phyloP scores from a whole-genome alignment of 2,113 vertebrate species.

The Pollimyrus isidori region DNA sequence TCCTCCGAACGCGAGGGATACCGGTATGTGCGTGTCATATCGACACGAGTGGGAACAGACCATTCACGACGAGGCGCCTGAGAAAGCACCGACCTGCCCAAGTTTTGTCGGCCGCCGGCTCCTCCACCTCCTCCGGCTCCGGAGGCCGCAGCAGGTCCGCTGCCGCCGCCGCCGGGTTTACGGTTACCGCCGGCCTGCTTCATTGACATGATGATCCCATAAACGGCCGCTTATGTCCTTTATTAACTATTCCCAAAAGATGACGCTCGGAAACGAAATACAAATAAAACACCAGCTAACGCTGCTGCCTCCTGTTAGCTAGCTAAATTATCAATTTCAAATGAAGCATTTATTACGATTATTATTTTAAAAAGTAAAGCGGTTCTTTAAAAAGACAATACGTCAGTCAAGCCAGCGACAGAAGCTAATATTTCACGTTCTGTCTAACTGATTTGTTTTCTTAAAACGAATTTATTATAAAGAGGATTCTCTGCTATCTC shows the following conservation, averaged over 20 bases:
- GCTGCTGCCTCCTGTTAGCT: conserved; percentile 7
- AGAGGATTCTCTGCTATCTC: conserved; percentile 52
- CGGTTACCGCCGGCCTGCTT: conserved; percentile 73
- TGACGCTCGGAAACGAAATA: conserved; percentile 30
- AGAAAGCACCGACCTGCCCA: conserved; percentile 73
- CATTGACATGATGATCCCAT: conserved; percentile 84
- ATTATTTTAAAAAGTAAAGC: conserved; percentile 37
- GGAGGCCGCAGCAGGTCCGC: conserved; percentile 61
- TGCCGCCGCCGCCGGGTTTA: conserved; percentile 64
- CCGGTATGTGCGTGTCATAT: neutral
- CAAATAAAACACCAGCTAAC: conserved; percentile 30
- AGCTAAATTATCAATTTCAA: conserved; percentile 12
- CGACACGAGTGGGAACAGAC: neutral
- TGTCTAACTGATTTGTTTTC: conserved; percentile 39
- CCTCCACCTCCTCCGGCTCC: conserved; percentile 56
- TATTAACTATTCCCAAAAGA: conserved; percentile 43
- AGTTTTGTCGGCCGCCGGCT: conserved; percentile 69
- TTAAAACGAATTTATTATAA: conserved; percentile 44
- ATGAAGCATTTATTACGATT: conserved; percentile 13
- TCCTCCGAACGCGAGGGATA: neutral
- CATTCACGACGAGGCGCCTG: neutral
- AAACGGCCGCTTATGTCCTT: conserved; percentile 54
- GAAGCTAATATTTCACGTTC: conserved; percentile 38
- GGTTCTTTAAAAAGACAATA: conserved; percentile 45
- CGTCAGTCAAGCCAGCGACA: conserved; percentile 39